Conservation (phyloP, 2,797 vertebrate species). For the Amblyraja radiata region DNA sequence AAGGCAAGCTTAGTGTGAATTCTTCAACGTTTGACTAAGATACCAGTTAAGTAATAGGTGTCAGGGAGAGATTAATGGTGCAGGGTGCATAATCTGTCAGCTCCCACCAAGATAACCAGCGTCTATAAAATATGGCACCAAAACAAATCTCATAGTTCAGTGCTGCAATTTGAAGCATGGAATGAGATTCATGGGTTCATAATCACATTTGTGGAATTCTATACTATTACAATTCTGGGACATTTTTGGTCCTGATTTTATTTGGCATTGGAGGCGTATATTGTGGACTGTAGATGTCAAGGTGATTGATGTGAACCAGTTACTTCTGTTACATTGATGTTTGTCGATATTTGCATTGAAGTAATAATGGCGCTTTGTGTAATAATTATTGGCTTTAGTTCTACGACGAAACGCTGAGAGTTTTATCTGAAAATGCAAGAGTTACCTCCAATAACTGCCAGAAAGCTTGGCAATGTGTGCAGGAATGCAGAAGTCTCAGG, state of each 20-base stretch:
- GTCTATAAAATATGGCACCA: constrained; percentile 11
- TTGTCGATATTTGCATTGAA: background rate
- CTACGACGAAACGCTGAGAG: too few species aligned
- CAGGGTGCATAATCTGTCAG: constrained; percentile 7
- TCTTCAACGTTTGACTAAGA: background rate
- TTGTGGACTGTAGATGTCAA: background rate
- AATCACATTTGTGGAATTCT: constrained; percentile 1
- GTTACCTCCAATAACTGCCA: too few species aligned
- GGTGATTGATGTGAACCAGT: background rate
- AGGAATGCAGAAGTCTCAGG: too few species aligned
- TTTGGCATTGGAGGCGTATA: background rate
- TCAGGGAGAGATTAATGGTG: background rate
- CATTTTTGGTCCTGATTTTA: background rate
- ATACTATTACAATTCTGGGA: background rate
- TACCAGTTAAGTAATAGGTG: constrained; percentile 6
- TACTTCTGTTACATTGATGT: background rate
- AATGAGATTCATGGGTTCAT: constrained; percentile 3
- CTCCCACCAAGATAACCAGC: background rate
- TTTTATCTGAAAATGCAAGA: too few species aligned
- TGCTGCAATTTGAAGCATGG: background rate
- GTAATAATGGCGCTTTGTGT: background rate
- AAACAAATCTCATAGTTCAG: constrained; percentile 8
- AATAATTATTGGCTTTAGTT: too few species aligned
- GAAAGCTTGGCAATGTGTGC: too few species aligned
- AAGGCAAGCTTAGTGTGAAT: background rate